These are phyloP conservation scores for Odontesthes bonariensis DNA, from an alignment of 2,113 vertebrate genomes.

Conservation along the genomic window DNA sequence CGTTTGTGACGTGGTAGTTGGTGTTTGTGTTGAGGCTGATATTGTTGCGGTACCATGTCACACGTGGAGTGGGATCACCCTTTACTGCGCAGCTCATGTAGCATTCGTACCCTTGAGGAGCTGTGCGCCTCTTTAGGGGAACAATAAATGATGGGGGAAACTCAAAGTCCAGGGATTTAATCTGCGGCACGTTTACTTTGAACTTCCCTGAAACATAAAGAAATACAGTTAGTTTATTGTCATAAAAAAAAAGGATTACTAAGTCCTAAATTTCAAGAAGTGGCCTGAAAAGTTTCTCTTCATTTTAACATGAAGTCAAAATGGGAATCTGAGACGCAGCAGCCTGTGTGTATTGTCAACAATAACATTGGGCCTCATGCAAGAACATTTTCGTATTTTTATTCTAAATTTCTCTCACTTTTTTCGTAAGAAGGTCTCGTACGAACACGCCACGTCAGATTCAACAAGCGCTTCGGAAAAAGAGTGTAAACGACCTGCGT, in stretches of 20 bases:
- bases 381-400: too few relatives aligned
- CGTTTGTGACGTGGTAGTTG: conserved; percentile 83
- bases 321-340: too few relatives aligned
- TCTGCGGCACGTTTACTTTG: conserved; percentile 62
- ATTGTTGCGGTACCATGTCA: conserved; percentile 88
- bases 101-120: conserved; percentile 86
- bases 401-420: too few relatives aligned
- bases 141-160: conserved; percentile 85
- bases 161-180: conserved; percentile 72
- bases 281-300: too few relatives aligned
- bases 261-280: too few relatives aligned
- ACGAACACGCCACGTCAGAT: too few relatives aligned
- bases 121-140: conserved; percentile 82
- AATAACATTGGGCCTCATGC: too few relatives aligned
- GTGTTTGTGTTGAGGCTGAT: conserved; percentile 83
- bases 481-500: too few relatives aligned
- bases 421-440: too few relatives aligned
- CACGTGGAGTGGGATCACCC: conserved; percentile 83
- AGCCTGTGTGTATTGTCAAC: too few relatives aligned
- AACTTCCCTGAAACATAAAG: conserved; percentile 76
- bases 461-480: too few relatives aligned
- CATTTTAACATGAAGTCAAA: too few relatives aligned
- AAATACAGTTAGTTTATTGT: neutral
- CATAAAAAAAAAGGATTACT: neutral
- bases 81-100: conserved; percentile 89